A percentile compares a stretch with the other conserved stretches of the same genome.
phyloP scores from a whole-genome alignment of 2,797 vertebrate species.

The Acrossocheilus fasciatus region DNA sequence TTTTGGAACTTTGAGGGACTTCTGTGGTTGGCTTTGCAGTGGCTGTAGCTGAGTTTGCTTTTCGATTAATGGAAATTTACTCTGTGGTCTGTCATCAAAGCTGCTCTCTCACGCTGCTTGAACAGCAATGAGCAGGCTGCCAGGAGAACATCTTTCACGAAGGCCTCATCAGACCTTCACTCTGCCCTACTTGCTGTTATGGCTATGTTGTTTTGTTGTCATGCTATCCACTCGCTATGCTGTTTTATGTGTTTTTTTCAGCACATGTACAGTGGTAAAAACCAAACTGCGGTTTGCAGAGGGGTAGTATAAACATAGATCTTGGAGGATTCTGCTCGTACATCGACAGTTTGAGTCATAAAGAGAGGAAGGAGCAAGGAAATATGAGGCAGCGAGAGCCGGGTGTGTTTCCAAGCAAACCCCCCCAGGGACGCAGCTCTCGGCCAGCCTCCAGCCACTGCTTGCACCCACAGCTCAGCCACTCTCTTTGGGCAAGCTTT shows the following conservation, averaged over 20 bases:
- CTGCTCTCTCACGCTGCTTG: conserved; percentile 49
- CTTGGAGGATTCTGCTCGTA: conserved; percentile 3
- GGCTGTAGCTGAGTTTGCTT: conserved; percentile 45
- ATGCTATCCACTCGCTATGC: conserved; percentile 25
- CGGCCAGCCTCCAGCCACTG: conserved; percentile 58
- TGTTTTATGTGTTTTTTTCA: conserved; percentile 37
- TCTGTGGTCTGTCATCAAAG: conserved; percentile 53
- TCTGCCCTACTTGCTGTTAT: conserved; percentile 24
- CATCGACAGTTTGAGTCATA: conserved; percentile 35
- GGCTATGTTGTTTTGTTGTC: conserved; percentile 43
- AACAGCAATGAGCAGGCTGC: conserved; percentile 42
- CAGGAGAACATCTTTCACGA: conserved; percentile 46
- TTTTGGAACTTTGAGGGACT: conserved; percentile 44
- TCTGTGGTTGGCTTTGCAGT: conserved; percentile 44
- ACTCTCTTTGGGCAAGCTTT: conserved; percentile 61
- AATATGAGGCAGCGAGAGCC: conserved; percentile 27
- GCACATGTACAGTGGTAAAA: conserved; percentile 32
- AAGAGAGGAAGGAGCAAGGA: conserved; percentile 28
- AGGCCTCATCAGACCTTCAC: conserved; percentile 33
- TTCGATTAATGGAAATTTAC: conserved; percentile 52
- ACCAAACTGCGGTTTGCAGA: conserved; percentile 24
- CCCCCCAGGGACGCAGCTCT: conserved; percentile 48
- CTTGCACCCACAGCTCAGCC: conserved; percentile 61
- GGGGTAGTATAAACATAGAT: conserved; percentile 42
- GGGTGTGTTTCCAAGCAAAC: conserved; percentile 43